Conservation (phyloP, 2,888 invertebrate species). For the Acheta domesticus region DNA sequence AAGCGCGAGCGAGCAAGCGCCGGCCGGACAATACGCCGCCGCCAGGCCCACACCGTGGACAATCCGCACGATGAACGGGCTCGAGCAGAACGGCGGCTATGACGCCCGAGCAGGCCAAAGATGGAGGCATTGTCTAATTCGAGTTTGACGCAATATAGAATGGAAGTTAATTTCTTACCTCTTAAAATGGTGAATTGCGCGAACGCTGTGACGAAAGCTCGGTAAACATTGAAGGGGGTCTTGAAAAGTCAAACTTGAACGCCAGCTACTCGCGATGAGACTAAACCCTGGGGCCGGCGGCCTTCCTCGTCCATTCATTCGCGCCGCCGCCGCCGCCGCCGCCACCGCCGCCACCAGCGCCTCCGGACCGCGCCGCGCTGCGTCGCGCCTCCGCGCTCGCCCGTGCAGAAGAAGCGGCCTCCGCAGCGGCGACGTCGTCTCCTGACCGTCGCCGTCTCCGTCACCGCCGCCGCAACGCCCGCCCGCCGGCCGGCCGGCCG, state of each 20-base stretch:
- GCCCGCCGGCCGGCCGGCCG: background rate
- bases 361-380: background rate
- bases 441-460: background rate
- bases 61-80: background rate
- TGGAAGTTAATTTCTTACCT: conserved; percentile 1
- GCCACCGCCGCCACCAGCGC: background rate
- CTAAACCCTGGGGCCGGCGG: background rate
- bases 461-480: background rate
- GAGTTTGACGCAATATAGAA: background rate
- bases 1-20: too few relatives aligned
- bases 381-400: background rate
- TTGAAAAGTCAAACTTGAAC: background rate
- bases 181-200: background rate
- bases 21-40: background rate
- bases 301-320: background rate
- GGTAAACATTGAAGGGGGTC: background rate
- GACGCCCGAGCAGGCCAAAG: background rate
- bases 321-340: background rate
- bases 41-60: background rate
- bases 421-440: background rate
- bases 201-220: conserved; percentile 2
- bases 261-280: background rate
- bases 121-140: background rate
- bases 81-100: background rate
- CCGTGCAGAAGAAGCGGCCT: background rate